Evolutionary conservation across 2,113 vertebrate genomes (phyloP).

Genomic region (Rhodinocichla rosea): DNA sequence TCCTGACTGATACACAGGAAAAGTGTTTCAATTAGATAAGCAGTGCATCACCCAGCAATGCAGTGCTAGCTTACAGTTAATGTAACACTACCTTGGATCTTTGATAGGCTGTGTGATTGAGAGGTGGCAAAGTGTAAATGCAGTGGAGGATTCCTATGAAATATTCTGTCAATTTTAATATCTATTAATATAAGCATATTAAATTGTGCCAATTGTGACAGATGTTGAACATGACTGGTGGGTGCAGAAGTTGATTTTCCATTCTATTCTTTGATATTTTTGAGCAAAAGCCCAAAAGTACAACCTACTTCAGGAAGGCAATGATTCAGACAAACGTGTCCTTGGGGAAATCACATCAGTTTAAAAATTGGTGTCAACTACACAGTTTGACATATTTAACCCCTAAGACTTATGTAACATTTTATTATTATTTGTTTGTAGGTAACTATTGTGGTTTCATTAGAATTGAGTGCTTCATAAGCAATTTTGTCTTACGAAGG

Average conservation of each 20-base stretch:
- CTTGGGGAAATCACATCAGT: neutral
- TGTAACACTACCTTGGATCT: neutral
- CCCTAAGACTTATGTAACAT: neutral
- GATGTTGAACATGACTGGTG: neutral
- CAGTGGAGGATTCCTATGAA: neutral
- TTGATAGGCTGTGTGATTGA: neutral
- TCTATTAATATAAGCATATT: neutral
- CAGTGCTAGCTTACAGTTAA: neutral
- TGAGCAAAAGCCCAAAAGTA: neutral
- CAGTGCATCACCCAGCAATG: slow-evolving; percentile 34
- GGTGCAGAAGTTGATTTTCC: neutral
- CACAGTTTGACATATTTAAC: neutral
- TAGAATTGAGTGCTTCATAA: neutral
- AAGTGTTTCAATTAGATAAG: slow-evolving; percentile 70
- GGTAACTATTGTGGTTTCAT: neutral
- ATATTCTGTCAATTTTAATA: neutral
- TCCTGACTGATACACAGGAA: slow-evolving; percentile 69
- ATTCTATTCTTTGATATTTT: neutral
- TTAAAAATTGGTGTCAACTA: neutral
- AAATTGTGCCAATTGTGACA: neutral
- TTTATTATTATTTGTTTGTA: neutral
- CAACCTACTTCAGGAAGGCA: neutral
- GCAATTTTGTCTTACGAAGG: neutral
- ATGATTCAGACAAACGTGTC: neutral
- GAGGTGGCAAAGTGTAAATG: neutral